A percentile compares a stretch with the other conserved stretches of the same genome.
Evolutionary conservation across 2,888 invertebrate species (phyloP).

Genomic region (Gymnocheta viridis): DNA sequence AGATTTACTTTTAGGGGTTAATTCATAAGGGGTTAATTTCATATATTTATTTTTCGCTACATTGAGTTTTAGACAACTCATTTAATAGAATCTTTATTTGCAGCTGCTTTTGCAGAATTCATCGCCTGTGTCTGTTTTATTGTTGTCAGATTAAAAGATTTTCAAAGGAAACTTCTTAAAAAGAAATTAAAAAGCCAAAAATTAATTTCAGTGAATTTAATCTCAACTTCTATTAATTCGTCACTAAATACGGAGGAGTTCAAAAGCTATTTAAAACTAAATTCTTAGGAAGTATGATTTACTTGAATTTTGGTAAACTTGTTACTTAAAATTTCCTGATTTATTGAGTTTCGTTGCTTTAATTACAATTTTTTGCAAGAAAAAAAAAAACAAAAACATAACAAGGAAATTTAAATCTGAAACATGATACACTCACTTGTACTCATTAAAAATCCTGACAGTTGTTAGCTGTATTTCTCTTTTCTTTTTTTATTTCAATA

Average conservation of each 20-base stretch:
- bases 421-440: slow-evolving; percentile 55
- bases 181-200: slow-evolving; percentile 62
- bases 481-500: neutral
- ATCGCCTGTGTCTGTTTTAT: neutral
- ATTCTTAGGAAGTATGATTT: too few relatives aligned
- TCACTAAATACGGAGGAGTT: slow-evolving; percentile 2
- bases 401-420: slow-evolving; percentile 59
- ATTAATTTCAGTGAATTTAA: slow-evolving; percentile 35
- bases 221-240: slow-evolving; percentile 36
- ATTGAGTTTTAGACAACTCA: slow-evolving; percentile 38
- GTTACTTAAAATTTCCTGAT: neutral
- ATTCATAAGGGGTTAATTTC: slow-evolving; percentile 50
- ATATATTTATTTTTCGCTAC: slow-evolving; percentile 29
- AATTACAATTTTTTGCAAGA: neutral
- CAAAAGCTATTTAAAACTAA: neutral
- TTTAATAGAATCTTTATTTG: slow-evolving; percentile 23
- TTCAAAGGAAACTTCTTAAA: slow-evolving; percentile 21
- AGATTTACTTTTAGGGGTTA: neutral
- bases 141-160: neutral
- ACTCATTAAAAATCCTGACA: slow-evolving; percentile 60
- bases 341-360: neutral
- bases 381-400: too few relatives aligned
- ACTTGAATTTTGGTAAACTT: neutral
- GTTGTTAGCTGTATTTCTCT: slow-evolving; percentile 20
- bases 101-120: slow-evolving; percentile 41